Evolutionary conservation across 2,113 vertebrate genomes (phyloP).

Genomic region (Tupaia tana): DNA sequence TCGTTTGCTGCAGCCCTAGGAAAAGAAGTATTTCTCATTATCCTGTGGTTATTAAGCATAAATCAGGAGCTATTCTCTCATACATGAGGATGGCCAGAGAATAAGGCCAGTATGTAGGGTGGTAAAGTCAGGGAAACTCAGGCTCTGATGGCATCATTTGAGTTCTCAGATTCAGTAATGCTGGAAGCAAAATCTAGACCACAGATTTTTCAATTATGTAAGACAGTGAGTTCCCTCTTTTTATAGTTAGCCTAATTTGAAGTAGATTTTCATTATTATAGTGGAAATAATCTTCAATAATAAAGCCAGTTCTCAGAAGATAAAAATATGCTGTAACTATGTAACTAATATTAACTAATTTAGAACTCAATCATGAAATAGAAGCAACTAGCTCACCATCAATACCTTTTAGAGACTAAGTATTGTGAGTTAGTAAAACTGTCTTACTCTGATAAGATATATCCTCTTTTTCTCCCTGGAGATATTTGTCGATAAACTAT

Average conservation of each 20-base stretch:
- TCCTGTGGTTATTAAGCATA: background rate
- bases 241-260: background rate
- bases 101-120: background rate
- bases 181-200: background rate
- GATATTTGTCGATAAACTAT: background rate
- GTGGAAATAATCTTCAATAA: background rate
- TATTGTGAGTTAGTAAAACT: background rate
- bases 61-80: background rate
- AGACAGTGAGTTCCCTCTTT: background rate
- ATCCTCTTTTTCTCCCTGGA: background rate
- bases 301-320: background rate
- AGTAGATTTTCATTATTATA: background rate
- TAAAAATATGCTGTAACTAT: background rate
- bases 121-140: background rate
- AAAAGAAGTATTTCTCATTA: background rate
- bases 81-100: background rate
- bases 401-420: background rate
- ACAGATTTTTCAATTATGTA: background rate
- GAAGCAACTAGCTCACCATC: background rate
- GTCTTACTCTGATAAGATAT: background rate
- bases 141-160: background rate
- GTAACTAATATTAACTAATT: background rate
- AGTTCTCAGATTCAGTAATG: background rate
- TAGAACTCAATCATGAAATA: background rate
- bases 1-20: background rate